Percentiles rank a stretch among this genome's conserved stretches.
Evolutionary conservation across 2,888 invertebrate genomes (phyloP).

Genomic region (Balanococcus diminutus): DNA sequence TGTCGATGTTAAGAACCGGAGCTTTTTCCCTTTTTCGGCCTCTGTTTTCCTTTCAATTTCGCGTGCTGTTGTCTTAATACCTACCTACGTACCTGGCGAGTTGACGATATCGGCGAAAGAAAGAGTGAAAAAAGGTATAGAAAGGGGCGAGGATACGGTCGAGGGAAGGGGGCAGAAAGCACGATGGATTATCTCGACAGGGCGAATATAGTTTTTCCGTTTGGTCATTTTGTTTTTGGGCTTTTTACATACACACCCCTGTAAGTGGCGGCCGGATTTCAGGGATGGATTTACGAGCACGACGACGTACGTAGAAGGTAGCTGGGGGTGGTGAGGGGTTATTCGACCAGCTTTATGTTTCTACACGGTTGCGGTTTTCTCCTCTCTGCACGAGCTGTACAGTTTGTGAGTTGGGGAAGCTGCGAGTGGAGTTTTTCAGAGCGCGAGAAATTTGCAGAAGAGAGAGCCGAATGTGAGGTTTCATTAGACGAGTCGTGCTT

Average conservation of each 20-base stretch:
- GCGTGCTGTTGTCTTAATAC: no score
- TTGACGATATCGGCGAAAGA: no score
- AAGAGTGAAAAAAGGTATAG: background rate
- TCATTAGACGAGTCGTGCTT: background rate
- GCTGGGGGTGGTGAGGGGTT: background rate
- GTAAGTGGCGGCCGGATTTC: background rate
- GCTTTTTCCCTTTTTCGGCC: background rate
- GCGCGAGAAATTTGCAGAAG: background rate
- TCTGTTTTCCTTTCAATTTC: background rate
- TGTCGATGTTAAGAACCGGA: background rate
- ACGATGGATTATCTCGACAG: constrained; percentile 17
- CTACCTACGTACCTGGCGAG: no score
- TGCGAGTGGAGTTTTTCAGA: background rate
- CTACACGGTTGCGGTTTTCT: background rate
- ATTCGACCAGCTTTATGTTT: background rate
- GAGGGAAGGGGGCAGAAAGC: background rate
- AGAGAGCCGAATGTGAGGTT: background rate
- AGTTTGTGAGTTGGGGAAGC: background rate
- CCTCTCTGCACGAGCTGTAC: background rate
- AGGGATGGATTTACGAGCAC: background rate
- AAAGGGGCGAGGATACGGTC: background rate
- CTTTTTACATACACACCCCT: background rate
- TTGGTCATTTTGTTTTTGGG: constrained; percentile 8
- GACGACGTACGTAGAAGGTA: background rate
- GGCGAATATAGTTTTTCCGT: background rate